phyloP scores from a whole-genome alignment of 1,140 invertebrate species.

The Papilio helenus region DNA sequence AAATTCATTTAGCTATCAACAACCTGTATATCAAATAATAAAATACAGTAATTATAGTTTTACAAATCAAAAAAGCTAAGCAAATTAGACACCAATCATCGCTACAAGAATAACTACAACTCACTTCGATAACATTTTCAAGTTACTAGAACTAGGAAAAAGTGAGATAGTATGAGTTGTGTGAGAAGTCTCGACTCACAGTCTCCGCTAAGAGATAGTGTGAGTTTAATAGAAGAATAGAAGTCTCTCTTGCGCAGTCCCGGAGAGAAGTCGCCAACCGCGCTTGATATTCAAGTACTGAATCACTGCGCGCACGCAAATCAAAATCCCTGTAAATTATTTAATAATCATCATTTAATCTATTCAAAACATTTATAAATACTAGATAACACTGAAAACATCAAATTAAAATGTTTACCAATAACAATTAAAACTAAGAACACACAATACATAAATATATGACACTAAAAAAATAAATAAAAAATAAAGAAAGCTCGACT shows the following conservation, averaged over 20 bases:
- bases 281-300: conserved; percentile 96
- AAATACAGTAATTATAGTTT: neutral
- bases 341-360: neutral
- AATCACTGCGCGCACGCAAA: conserved; percentile 93
- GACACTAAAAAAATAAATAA: too few species aligned
- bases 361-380: too few species aligned
- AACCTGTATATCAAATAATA: conserved; percentile 6
- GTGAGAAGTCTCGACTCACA: conserved; percentile 37
- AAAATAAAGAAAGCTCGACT: too few species aligned
- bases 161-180: conserved; percentile 6
- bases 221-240: conserved; percentile 91
- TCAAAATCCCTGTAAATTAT: conserved; percentile 87
- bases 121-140: neutral
- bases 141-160: neutral
- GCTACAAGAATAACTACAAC: neutral
- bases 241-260: conserved; percentile 92
- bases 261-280: conserved; percentile 93
- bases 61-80: neutral
- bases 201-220: too few species aligned
- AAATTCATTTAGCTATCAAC: too few species aligned
- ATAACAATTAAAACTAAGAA: too few species aligned
- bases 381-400: too few species aligned
- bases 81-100: conserved; percentile 7
- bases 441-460: too few species aligned
- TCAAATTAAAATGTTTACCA: too few species aligned